A percentile compares a stretch with the other conserved stretches of the same genome.
phyloP scores from a whole-genome alignment of 2,797 vertebrate species.

The Sylvia borin region DNA sequence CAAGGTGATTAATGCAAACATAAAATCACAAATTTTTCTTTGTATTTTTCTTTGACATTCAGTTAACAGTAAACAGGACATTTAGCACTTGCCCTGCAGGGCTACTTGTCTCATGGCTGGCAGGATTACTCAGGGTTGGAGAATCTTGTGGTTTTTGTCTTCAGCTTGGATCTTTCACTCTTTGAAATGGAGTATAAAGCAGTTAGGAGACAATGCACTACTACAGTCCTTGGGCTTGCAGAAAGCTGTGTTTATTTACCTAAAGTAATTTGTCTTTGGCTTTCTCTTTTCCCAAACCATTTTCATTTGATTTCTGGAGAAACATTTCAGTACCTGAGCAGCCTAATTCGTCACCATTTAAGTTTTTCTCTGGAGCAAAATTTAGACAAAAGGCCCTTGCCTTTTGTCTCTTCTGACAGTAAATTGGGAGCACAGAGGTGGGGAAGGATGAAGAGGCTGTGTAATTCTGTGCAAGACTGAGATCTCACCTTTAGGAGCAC shows the following conservation, averaged over 20 bases:
- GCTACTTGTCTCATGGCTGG: background rate
- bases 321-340: background rate
- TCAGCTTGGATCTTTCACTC: background rate
- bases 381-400: background rate
- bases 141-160: background rate
- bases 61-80: background rate
- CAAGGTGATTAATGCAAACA: background rate
- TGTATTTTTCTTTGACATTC: background rate
- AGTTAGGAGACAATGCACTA: background rate
- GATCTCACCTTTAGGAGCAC: fast-evolving
- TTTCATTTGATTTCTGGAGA: background rate
- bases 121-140: background rate
- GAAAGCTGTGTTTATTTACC: background rate
- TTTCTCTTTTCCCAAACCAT: too few species aligned
- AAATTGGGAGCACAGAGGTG: background rate
- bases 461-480: too few species aligned
- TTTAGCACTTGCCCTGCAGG: background rate
- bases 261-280: background rate
- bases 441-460: fast-evolving
- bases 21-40: fast-evolving
- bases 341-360: fast-evolving
- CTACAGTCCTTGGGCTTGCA: background rate
- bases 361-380: background rate
- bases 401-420: background rate
- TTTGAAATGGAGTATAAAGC: background rate